Conservation (phyloP, 2,888 invertebrate genomes). For the Sinhomidia bicolor region DNA sequence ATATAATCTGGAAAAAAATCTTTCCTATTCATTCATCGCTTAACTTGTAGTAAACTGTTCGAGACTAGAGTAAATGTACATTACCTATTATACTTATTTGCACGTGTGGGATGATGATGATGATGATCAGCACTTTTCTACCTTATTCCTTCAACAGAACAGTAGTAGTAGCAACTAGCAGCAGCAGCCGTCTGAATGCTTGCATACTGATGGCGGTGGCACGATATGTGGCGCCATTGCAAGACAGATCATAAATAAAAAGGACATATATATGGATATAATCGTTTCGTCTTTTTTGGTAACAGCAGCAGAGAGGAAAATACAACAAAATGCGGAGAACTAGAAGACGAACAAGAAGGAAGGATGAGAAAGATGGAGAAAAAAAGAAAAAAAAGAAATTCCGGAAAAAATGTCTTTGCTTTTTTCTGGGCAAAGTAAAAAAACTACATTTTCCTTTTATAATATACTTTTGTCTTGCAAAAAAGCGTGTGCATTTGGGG, state of each 20-base stretch:
- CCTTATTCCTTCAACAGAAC: slow-evolving; percentile 36
- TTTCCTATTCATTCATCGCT: background rate
- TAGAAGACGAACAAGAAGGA: slow-evolving; percentile 30
- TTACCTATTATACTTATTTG: slow-evolving; percentile 28
- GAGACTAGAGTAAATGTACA: too few relatives aligned
- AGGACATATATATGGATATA: slow-evolving; percentile 66
- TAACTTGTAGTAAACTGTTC: background rate
- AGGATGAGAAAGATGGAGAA: slow-evolving; percentile 39
- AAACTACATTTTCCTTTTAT: background rate
- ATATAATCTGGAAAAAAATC: slow-evolving; percentile 34
- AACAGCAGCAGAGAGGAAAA: slow-evolving; percentile 37
- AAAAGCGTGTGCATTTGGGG: background rate
- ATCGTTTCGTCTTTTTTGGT: slow-evolving; percentile 58
- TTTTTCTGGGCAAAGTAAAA: slow-evolving; percentile 4
- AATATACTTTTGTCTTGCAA: background rate
- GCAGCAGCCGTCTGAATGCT: slow-evolving; percentile 11
- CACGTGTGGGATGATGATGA: too few relatives aligned
- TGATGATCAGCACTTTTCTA: slow-evolving; percentile 56
- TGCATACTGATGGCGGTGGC: slow-evolving; percentile 34
- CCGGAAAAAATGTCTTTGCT: slow-evolving; percentile 67
- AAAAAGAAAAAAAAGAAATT: slow-evolving; percentile 41
- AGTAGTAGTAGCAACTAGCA: too few relatives aligned
- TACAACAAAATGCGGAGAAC: slow-evolving; percentile 51
- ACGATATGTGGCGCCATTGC: slow-evolving; percentile 64
- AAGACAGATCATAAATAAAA: slow-evolving; percentile 74